A percentile compares a stretch with the other conserved stretches of the same genome.
These are phyloP conservation scores for Tolmerus cingulatus DNA, from an alignment of 2,888 invertebrate genomes.

Conservation along the genomic window DNA sequence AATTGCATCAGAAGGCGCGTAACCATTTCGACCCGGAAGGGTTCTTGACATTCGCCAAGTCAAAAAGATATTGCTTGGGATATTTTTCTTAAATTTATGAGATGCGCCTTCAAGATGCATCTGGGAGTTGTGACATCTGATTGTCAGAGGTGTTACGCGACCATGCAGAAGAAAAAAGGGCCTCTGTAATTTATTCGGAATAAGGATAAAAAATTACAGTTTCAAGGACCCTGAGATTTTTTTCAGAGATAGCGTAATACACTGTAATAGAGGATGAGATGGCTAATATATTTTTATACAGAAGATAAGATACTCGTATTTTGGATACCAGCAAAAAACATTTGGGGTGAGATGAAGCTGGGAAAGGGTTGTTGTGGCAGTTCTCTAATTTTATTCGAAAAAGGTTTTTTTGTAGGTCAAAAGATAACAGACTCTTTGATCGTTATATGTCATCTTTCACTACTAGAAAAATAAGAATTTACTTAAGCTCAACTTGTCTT, in stretches of 20 bases:
- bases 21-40: neutral
- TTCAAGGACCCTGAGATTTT: constrained; percentile 14
- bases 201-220: neutral
- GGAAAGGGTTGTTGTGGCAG: neutral
- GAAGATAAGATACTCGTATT: neutral
- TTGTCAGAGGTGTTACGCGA: constrained; percentile 29
- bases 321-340: neutral
- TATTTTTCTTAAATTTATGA: constrained; percentile 12
- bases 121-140: constrained; percentile 33
- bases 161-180: neutral
- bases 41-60: constrained; percentile 36
- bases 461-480: neutral
- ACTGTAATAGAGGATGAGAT: constrained; percentile 31
- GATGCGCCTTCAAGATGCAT: neutral
- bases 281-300: neutral
- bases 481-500: neutral
- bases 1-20: constrained; percentile 25
- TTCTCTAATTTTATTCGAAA: neutral
- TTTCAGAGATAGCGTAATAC: neutral
- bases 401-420: neutral
- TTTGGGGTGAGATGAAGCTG: neutral
- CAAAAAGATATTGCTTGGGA: constrained; percentile 24
- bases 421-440: neutral
- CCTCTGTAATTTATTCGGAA: constrained; percentile 20
- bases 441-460: neutral